Evolutionary conservation across 1,140 invertebrate species (phyloP).

Genomic region (Penaeus chinensis): DNA sequence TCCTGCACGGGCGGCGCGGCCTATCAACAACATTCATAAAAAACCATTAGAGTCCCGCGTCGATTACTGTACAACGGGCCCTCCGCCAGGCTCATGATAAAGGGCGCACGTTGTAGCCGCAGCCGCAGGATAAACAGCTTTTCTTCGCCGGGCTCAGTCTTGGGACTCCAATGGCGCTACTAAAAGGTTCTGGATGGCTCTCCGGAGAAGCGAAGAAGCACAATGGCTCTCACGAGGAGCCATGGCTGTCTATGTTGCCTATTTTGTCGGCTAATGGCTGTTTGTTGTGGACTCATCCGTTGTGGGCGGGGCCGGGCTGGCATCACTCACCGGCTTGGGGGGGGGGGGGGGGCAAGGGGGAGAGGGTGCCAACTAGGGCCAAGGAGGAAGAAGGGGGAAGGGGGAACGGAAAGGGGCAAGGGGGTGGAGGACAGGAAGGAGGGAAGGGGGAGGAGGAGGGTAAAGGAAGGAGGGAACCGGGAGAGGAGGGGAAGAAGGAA

Average conservation of each 20-base stretch:
- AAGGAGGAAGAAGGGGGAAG: slow-evolving; percentile 9
- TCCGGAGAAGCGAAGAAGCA: slow-evolving; percentile 39
- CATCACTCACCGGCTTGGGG: slow-evolving; percentile 48
- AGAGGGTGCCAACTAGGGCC: not conserved
- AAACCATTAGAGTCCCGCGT: too few species aligned
- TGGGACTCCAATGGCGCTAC: not conserved
- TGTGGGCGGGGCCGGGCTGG: slow-evolving; percentile 36
- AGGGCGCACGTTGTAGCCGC: too few species aligned
- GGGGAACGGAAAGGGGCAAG: not conserved
- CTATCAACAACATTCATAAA: too few species aligned
- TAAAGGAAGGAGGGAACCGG: not conserved
- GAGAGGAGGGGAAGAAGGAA: not conserved
- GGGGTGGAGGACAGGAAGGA: not conserved
- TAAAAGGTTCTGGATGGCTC: slow-evolving; percentile 46
- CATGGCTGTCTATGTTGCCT: slow-evolving; percentile 52
- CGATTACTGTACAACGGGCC: too few species aligned
- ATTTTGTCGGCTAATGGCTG: slow-evolving; percentile 59
- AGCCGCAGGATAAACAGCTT: too few species aligned
- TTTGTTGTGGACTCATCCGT: slow-evolving; percentile 56
- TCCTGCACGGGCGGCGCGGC: too few species aligned
- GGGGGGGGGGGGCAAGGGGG: not conserved
- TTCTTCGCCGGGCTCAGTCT: too few species aligned
- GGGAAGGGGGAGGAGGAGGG: too few species aligned
- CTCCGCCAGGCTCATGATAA: too few species aligned
- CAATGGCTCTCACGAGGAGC: slow-evolving; percentile 53